Percentiles rank a stretch among this genome's conserved stretches.
Conservation (phyloP, 2,888 invertebrate species). For the Adineta ricciae region DNA sequence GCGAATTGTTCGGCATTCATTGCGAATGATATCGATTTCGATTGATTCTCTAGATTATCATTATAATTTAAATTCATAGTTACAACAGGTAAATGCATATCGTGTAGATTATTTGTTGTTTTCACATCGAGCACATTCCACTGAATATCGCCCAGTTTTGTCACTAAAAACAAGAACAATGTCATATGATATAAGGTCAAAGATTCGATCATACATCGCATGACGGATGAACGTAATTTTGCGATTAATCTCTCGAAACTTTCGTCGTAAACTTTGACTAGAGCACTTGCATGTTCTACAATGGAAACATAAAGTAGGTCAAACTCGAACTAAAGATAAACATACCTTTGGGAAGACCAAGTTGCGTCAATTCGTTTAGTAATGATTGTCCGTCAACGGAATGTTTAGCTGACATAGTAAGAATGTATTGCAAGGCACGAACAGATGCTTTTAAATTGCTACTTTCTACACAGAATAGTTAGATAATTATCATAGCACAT, state of each 20-base stretch:
- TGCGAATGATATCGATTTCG: not conserved
- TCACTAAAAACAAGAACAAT: not conserved
- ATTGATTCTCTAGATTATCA: not conserved
- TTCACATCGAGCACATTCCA: not conserved
- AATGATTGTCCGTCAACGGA: conserved; percentile 59
- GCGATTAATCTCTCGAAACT: conserved; percentile 40
- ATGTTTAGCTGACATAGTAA: conserved; percentile 25
- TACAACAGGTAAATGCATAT: not conserved
- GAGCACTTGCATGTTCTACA: conserved; percentile 45
- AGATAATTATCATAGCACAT: not conserved
- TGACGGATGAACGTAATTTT: not conserved
- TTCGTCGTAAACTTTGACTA: conserved; percentile 46
- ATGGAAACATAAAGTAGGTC: too few relatives aligned
- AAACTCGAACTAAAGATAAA: too few relatives aligned
- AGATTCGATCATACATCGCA: not conserved
- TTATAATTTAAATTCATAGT: conserved; percentile 7
- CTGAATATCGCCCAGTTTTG: not conserved
- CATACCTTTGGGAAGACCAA: conserved; percentile 64
- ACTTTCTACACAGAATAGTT: conserved; percentile 22
- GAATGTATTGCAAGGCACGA: conserved; percentile 52
- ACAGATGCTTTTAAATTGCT: conserved; percentile 52
- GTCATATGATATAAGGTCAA: too few relatives aligned
- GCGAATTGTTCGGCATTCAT: not conserved
- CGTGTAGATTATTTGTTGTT: not conserved
- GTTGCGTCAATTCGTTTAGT: conserved; percentile 66